Evolutionary conservation across 2,113 vertebrate species (phyloP).

Genomic region (Todiramphus chloris): DNA sequence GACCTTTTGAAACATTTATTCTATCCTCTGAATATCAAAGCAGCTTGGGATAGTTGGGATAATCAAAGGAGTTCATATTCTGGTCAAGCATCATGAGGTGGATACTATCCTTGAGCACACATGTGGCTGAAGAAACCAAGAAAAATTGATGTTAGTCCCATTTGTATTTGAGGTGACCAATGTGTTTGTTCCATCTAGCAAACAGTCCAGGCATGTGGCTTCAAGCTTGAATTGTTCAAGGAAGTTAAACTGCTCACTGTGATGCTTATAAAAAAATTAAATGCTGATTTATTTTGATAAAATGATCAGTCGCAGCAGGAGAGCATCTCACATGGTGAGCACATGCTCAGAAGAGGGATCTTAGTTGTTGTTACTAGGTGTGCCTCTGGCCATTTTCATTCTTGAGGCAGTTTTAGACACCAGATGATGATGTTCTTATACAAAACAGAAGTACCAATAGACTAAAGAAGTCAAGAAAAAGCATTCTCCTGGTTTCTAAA

Average conservation of each 20-base stretch:
- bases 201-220: background rate
- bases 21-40: background rate
- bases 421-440: background rate
- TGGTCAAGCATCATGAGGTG: background rate
- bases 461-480: background rate
- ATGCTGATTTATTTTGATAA: background rate
- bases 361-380: background rate
- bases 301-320: background rate
- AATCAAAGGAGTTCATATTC: background rate
- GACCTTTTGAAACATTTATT: background rate
- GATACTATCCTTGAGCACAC: background rate
- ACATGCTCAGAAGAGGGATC: background rate
- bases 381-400: background rate
- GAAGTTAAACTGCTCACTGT: background rate
- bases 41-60: background rate
- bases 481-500: background rate
- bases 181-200: background rate
- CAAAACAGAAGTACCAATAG: background rate
- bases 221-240: background rate
- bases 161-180: background rate
- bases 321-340: background rate
- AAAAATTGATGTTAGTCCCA: background rate
- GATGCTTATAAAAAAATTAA: background rate
- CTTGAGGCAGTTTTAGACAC: background rate
- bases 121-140: background rate